Evolutionary conservation across 2,888 invertebrate species (phyloP), one percentile per base, ranked within the genome.

Genomic region (Biston stratarius): DNA sequence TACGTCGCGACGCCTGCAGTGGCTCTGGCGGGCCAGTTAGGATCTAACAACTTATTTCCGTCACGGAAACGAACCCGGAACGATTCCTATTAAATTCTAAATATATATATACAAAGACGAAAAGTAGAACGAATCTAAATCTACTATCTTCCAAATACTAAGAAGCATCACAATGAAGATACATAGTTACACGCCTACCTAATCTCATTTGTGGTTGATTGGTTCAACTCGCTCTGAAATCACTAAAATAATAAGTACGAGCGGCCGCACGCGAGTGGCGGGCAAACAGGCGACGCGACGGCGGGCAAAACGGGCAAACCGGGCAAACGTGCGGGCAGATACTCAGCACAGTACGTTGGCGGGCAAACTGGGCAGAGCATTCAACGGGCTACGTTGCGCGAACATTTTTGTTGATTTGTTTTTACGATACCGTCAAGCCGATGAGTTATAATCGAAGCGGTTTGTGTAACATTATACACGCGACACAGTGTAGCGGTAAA

Each of bases 141-240:
- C 62, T 47, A 47, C 55, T 62, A 52, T 36, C 45, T 47, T 47
- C 61, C 51, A 71, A 68, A 57, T 58, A 62, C 58, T 55, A 44
- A 61, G 62, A 70, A 66, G 61, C 48, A 61, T 60, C 68, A 70
- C 70, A 71, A 70, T 72, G 62, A 67, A 71, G 69, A 70, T 64
- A 72, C 64, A 69, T 65, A 65, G 69, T 58, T 58, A 45, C 14
- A 68, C 69, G 71, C 71, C 63, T 69, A 70, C 65, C 60, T 73
- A 78, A 74, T 76, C 74, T 72, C 69, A 70, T 75, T 77, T 75
- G 73, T 36, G 67, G 73, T 66, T 66, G 75, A 78, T 77, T 75
- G 75, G 75, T 75, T 71, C 69, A 69, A 64, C 71, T 71, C 61
- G 52, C 47, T 44, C 59, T 33, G 72, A 72, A 76, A 76, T 74